Base-by-base conservation (phyloP, 2,113 vertebrate genomes). In the Haliaeetus leucogaster region DNA sequence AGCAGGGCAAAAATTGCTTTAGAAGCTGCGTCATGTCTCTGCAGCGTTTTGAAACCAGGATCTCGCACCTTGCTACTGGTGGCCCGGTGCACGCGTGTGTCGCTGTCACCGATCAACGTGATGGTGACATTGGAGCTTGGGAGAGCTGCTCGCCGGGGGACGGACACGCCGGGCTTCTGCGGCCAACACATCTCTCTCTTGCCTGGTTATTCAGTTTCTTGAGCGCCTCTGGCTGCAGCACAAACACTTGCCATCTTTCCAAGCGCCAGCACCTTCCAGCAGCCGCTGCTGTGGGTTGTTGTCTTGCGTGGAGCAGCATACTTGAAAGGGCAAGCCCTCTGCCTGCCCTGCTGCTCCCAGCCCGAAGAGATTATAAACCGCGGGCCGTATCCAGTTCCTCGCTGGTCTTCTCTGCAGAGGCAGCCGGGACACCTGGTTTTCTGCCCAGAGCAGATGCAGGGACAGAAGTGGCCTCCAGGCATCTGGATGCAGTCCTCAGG, bases 41-140 rank as follows among this genome's bases (percentile, higher is more conserved):
- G 36, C 23, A 18, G 36, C 5, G 4, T 10, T 56, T 55, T 4
- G 68, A 74, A 89, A 29, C 10, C 40, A 16, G 55, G 23, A 8
- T n/a, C 55, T 67, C 3, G 5, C 65, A 19, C 65, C 58, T 65
- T 7, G 43, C 32, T 32, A 6, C 52, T 0, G 17, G 61, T 36
- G 47, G 29, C 43, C 40, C 55, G 3, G 36, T 8, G 45, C 52
- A 22, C 2, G 6, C 9, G 3, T 1, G 42, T 15, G 63, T n/a
- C 23, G 6, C 59, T 10, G 45, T 50, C 86, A n/a, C 43, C 11
- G 2, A 9, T 15, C 17, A 4, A 20, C 1, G 13, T 11, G 27
- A 36, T 4, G 4, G 3, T 11, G 63, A n/a, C 32, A 0, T 4
- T 1, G 16, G 47, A 26, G 53, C 19, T 7, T 13, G 32, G 50